Evolutionary conservation across 2,888 invertebrate species (phyloP), one percentile per base, ranked within the genome.

Genomic region (Dusona sp.): DNA sequence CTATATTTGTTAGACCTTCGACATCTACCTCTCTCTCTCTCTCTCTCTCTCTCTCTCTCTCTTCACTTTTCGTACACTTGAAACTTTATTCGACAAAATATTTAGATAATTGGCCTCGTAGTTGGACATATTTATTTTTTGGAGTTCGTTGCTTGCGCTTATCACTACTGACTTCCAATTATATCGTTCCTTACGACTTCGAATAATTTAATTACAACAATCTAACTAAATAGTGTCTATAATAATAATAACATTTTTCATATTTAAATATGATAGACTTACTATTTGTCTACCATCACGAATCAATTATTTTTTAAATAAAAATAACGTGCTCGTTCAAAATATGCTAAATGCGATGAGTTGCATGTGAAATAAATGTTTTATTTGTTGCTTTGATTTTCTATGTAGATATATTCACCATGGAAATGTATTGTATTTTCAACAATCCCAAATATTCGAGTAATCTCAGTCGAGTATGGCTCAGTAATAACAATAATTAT

Each of bases 101-200:
- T 74, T 61, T 61, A 6, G 19, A 77, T 65, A 77, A 65, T 45
- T 77, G 51, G 64, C 65, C 33, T 11, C 36, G 42, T 13, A 75
- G 6, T n/a, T 61, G 16, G 36, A 45, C 7, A 45, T 4, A 29
- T 74, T 42, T 8, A 29, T 48, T 19, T n/a, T n/a, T 48, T 6
- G 48, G 16, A 48, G 48, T 48, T 19, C 19, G 48, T 4, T 48
- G 4, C 48, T 48, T 48, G 19, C 19, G n/a, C n/a, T 48, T 4
- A 48, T 48, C 48, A 19, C 16, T 6, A 16, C 16, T 45, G 16
- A 48, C 6, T 48, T 48, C 1, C 19, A 48, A 48, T 48, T 0
- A 48, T 48, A 19, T 48, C 19, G 48, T 7, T 48, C 4, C 48
- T 48, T 4, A 48, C n/a, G 48, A 19, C 48, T 48, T 45, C 16